These are phyloP conservation scores for Pantelozetes paolii DNA, from an alignment of 2,888 invertebrate genomes.

Conservation along the genomic window DNA sequence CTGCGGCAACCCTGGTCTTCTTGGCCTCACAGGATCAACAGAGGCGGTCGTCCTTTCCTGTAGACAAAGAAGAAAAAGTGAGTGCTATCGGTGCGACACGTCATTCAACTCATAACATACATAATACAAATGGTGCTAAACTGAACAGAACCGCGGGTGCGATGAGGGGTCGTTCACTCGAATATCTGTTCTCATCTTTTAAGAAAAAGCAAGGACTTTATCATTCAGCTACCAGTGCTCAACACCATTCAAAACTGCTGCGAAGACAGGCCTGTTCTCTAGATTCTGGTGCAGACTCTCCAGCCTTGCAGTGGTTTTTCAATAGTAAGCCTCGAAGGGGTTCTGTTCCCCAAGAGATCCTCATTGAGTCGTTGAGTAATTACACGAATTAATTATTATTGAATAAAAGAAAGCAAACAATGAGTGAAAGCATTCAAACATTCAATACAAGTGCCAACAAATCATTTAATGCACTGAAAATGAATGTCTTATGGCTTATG, in stretches of 20 bases:
- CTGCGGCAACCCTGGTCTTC: conserved; percentile 40
- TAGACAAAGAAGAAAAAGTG: background rate
- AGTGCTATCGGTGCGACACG: background rate
- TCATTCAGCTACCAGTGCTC: conserved; percentile 19
- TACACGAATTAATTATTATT: conserved; percentile 39
- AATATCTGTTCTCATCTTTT: conserved; percentile 37
- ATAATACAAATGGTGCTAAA: conserved; percentile 25
- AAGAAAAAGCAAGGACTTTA: conserved; percentile 32
- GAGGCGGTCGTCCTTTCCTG: conserved; percentile 42
- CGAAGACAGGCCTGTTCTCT: conserved; percentile 37
- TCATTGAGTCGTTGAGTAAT: conserved; percentile 42
- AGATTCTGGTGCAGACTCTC: conserved; percentile 28
- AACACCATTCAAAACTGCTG: conserved; percentile 27
- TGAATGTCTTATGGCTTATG: conserved; percentile 1
- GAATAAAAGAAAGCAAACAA: background rate
- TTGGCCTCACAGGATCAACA: conserved; percentile 25
- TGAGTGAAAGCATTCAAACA: background rate
- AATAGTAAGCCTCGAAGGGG: conserved; percentile 19
- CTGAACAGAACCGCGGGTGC: background rate
- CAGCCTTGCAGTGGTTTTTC: conserved; percentile 31
- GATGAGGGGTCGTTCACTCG: conserved; percentile 38
- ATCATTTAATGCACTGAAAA: background rate
- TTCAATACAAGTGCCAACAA: conserved; percentile 13
- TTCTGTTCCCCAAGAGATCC: conserved; percentile 43
- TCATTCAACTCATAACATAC: conserved; percentile 18